phyloP scores from a whole-genome alignment of 2,797 vertebrate genomes.

The Myiothlypis coronata region DNA sequence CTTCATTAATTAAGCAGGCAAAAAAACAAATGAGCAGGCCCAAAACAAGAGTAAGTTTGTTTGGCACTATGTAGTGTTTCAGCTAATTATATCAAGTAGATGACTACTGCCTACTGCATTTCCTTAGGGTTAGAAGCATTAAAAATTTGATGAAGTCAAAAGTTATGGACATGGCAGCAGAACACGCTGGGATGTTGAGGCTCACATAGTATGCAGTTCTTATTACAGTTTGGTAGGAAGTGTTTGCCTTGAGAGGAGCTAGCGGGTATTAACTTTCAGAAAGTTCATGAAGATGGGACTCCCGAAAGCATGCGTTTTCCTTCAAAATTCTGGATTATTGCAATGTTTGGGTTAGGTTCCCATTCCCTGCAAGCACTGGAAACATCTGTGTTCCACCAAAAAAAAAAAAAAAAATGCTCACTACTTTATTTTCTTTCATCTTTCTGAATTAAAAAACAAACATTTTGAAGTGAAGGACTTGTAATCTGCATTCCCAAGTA shows the following conservation, averaged over 20 bases:
- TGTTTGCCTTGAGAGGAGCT: neutral
- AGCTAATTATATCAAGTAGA: neutral
- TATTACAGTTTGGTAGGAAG: neutral
- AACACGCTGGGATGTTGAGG: neutral
- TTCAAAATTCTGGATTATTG: neutral
- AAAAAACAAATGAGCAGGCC: neutral
- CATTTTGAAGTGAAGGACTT: conserved; percentile 60
- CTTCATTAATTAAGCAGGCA: conserved; percentile 29
- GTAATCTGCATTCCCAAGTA: conserved; percentile 70
- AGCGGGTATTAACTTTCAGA: neutral
- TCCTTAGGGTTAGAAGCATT: neutral
- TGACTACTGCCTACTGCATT: neutral
- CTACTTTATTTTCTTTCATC: conserved; percentile 65
- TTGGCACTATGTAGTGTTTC: conserved; percentile 4
- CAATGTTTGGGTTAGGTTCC: neutral
- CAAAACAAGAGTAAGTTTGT: conserved; percentile 14
- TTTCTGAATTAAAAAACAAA: conserved; percentile 66
- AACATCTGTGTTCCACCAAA: conserved; percentile 47
- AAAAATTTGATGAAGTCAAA: neutral
- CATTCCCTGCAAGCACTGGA: neutral
- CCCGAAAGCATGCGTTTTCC: neutral
- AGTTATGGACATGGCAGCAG: neutral
- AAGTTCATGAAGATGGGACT: neutral
- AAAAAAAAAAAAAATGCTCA: neutral
- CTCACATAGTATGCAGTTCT: neutral